phyloP scores from a whole-genome alignment of 1,140 invertebrate genomes.

The Pogonus chalceus region DNA sequence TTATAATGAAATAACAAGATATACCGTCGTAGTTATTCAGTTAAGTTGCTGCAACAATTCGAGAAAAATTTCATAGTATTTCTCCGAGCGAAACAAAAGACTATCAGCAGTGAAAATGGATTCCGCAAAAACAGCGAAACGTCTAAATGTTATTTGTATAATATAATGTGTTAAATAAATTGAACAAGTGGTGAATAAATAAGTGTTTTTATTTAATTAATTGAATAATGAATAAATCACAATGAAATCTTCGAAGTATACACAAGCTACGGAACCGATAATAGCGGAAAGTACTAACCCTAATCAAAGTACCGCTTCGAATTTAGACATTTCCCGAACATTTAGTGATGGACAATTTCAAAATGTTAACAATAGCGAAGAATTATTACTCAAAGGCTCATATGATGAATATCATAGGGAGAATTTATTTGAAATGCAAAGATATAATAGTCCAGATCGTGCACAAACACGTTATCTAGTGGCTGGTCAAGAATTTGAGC shows the following conservation, averaged over 20 bases:
- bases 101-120: too few species aligned
- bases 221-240: not conserved
- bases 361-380: constrained; percentile 4
- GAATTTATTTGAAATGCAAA: not conserved
- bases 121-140: too few species aligned
- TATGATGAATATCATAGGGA: not conserved
- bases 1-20: constrained; percentile 1
- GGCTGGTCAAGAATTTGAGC: not conserved
- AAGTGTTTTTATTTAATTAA: too few species aligned
- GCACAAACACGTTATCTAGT: not conserved
- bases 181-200: too few species aligned
- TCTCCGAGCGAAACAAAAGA: too few species aligned
- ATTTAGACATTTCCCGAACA: not conserved
- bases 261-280: not conserved
- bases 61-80: too few species aligned
- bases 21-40: too few species aligned
- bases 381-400: not conserved
- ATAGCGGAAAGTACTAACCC: not conserved
- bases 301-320: not conserved
- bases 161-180: too few species aligned
- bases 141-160: too few species aligned
- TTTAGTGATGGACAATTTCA: constrained; percentile 4
- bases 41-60: too few species aligned
- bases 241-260: constrained; percentile 2
- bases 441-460: not conserved